A percentile compares a stretch with the other conserved stretches of the same genome.
Evolutionary conservation across 2,113 vertebrate species (phyloP).

Genomic region (Lasiurus cinereus): DNA sequence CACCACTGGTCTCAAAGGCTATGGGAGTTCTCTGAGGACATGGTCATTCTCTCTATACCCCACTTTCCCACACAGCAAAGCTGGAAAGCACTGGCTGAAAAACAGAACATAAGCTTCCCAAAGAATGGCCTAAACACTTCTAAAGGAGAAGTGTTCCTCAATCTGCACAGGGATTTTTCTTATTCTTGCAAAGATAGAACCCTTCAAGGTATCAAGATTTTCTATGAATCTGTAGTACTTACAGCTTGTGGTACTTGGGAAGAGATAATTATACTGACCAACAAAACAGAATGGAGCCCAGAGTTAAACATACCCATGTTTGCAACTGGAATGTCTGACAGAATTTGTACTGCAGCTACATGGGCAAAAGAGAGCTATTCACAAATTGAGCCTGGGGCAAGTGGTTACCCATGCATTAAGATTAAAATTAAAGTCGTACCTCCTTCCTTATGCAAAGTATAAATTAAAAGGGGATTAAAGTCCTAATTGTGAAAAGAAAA

Average conservation of each 20-base stretch:
- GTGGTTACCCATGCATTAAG: background rate
- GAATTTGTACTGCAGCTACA: background rate
- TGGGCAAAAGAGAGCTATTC: background rate
- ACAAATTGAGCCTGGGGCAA: background rate
- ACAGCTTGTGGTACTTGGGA: background rate
- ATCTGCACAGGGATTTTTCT: background rate
- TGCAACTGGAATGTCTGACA: background rate
- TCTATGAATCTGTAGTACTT: background rate
- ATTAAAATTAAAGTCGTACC: background rate
- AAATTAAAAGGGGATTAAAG: background rate
- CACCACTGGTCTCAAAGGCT: background rate
- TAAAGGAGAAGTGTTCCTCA: background rate
- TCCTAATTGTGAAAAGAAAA: conserved; percentile 25
- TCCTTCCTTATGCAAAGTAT: background rate
- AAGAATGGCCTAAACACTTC: background rate
- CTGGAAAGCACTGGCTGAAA: background rate
- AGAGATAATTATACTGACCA: background rate
- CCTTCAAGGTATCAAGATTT: background rate
- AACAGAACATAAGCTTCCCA: background rate
- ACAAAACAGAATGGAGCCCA: background rate
- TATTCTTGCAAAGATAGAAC: background rate
- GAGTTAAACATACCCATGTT: background rate
- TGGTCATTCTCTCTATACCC: fast-evolving
- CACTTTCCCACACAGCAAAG: background rate
- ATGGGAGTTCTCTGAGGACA: fast-evolving